These are phyloP conservation scores for Drosophila crucigera DNA, from an alignment of 2,888 invertebrate species.

Conservation along the genomic window DNA sequence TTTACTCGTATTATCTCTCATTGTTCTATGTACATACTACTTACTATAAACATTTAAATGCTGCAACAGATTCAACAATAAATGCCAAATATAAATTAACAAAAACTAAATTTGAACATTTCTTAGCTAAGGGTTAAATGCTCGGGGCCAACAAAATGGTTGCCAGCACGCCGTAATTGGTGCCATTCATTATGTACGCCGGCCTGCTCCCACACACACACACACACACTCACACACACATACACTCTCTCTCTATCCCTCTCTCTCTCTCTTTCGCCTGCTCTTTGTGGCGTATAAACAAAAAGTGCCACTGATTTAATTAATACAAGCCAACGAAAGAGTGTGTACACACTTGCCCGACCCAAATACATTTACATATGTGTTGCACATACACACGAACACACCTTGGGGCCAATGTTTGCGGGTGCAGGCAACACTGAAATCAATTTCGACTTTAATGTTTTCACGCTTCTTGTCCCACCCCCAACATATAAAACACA, in stretches of 20 bases:
- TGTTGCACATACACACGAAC: background rate
- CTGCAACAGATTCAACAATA: slow-evolving; percentile 53
- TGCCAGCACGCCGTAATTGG: slow-evolving; percentile 50
- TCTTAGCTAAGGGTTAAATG: slow-evolving; percentile 11
- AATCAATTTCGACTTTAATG: background rate
- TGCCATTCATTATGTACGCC: slow-evolving; percentile 35
- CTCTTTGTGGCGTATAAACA: slow-evolving; percentile 57
- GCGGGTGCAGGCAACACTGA: background rate
- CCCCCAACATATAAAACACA: background rate
- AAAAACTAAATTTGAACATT: slow-evolving; percentile 19
- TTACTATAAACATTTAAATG: slow-evolving; percentile 24
- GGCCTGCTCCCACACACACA: slow-evolving; percentile 1
- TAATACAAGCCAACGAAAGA: slow-evolving; percentile 75
- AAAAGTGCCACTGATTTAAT: slow-evolving; percentile 69
- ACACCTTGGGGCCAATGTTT: background rate
- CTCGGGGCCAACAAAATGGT: slow-evolving; percentile 50
- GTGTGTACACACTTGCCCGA: slow-evolving; percentile 38
- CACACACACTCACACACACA: background rate
- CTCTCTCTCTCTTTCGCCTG: background rate
- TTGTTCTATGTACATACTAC: slow-evolving; percentile 47
- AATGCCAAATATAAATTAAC: slow-evolving; percentile 47
- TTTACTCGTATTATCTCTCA: slow-evolving; percentile 19
- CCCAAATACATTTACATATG: background rate
- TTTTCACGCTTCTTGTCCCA: background rate
- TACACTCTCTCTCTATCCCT: background rate